Evolutionary conservation across 2,888 invertebrate genomes (phyloP), one percentile per base, ranked within the genome.

Genomic region (Eristalis pertinax): DNA sequence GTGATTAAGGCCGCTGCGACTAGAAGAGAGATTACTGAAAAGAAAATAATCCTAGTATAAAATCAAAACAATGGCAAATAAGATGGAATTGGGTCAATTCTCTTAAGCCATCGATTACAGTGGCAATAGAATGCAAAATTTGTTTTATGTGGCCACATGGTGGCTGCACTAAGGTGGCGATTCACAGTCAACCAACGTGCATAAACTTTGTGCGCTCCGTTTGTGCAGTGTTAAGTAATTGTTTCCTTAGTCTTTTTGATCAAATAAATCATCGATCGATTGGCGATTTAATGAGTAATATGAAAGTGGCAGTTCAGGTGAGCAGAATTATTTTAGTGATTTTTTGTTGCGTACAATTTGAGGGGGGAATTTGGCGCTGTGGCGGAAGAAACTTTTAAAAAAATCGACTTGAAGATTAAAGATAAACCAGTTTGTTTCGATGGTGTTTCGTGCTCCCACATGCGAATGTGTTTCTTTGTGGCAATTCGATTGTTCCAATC

Each of bases 61-160:
- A 85, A 76, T 81, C 68, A 82, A 85, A 77, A 69, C 82, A 82
- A 76, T 76, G 76, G 41, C 56, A 38, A 50, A 15, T 76, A 19
- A 8, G 4, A 60, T 15, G 15, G 73, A 85, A 85, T 15, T 58
- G 73, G 82, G 82, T 64, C 76, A 73, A 82, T 77, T 82, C 56
- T 43, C 72, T 62, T 58, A 60, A 77, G 35, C 43, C 69, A 76
- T 41, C 74, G 68, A 73, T 73, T 73, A 69, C 56, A 77, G 63
- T 26, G 68, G 15, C 64, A 81, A 13, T 56, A 58, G 58, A 58
- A 29, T 60, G 60, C 60, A 50, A 50, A 19, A 19, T 60, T 60
- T 60, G 50, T 19, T 50, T n/a, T 50, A 50, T 8, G 19, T 50
- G 50, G 19, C 50, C 50, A 50, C 50, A 50, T 50, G 50, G 50